These are phyloP conservation scores for Zaprionus africanus DNA, from an alignment of 1,140 invertebrate species.

Conservation along the genomic window DNA sequence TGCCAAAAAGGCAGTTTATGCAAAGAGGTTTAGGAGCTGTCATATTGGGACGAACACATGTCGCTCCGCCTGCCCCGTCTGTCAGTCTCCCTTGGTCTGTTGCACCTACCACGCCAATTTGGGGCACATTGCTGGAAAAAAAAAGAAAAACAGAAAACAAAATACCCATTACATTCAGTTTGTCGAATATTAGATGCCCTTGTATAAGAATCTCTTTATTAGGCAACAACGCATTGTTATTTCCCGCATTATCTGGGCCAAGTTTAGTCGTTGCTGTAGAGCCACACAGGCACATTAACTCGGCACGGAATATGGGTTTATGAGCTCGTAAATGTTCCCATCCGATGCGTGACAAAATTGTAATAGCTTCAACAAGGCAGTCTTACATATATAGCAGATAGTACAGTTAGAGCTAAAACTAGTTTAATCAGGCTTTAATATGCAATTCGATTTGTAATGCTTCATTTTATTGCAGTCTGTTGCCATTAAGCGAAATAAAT, in stretches of 20 bases:
- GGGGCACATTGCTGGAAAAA: slow-evolving; percentile 8
- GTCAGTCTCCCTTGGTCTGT: slow-evolving; percentile 16
- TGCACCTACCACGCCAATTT: slow-evolving; percentile 32
- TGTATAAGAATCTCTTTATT: slow-evolving; percentile 6
- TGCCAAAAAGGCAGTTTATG: slow-evolving; percentile 50
- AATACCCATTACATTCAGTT: slow-evolving; percentile 3
- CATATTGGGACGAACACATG: slow-evolving; percentile 30
- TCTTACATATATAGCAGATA: background rate
- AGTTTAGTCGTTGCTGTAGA: background rate
- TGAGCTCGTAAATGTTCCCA: slow-evolving; percentile 27
- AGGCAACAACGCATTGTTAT: slow-evolving; percentile 5
- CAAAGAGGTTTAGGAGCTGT: slow-evolving; percentile 38
- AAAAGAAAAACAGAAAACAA: background rate
- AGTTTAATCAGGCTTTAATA: background rate
- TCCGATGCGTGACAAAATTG: slow-evolving; percentile 28
- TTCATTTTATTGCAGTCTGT: background rate
- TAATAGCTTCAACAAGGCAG: slow-evolving; percentile 12
- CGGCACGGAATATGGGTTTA: slow-evolving; percentile 28
- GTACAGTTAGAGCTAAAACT: background rate
- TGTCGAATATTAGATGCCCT: slow-evolving; percentile 30
- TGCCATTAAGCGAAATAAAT: too few species aligned
- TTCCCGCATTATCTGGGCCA: background rate
- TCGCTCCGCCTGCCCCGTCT: slow-evolving; percentile 11
- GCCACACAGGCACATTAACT: slow-evolving; percentile 6
- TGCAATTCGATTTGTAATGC: background rate